Conservation (phyloP, 2,888 invertebrate genomes). For the Polyploca ridens region DNA sequence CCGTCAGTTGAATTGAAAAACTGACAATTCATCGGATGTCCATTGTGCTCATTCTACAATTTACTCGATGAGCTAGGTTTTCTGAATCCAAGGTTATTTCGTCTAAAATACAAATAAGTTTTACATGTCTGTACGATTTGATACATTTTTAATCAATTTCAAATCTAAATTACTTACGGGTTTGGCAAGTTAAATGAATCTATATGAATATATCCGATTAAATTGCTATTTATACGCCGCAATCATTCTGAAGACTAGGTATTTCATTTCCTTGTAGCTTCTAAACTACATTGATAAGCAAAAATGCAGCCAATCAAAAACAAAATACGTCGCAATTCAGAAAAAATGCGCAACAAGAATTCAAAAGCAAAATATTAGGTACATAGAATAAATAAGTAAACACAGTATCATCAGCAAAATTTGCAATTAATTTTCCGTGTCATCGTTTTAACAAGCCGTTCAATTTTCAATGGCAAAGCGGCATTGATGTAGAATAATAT, state of each 20-base stretch:
- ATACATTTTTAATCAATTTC: not conserved
- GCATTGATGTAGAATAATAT: slow-evolving; percentile 3
- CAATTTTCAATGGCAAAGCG: not conserved
- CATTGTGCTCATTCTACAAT: not conserved
- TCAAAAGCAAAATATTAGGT: no score
- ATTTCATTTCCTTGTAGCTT: not conserved
- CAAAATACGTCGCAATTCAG: not conserved
- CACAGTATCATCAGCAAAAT: not conserved
- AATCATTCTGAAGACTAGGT: not conserved
- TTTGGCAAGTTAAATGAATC: not conserved
- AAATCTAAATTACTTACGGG: not conserved
- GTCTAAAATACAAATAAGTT: not conserved
- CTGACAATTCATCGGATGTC: not conserved
- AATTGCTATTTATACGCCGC: not conserved
- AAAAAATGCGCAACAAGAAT: not conserved
- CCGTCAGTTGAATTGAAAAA: not conserved
- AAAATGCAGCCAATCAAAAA: not conserved
- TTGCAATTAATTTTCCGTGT: not conserved
- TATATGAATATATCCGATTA: not conserved
- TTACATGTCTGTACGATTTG: not conserved
- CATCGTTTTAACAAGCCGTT: slow-evolving; percentile 1
- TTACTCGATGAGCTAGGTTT: not conserved
- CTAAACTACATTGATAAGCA: not conserved
- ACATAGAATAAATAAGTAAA: not conserved
- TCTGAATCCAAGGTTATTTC: not conserved